Base-by-base conservation (phyloP, 92 coral and sea anemone genomes). In the Palythoa grandiflora region DNA sequence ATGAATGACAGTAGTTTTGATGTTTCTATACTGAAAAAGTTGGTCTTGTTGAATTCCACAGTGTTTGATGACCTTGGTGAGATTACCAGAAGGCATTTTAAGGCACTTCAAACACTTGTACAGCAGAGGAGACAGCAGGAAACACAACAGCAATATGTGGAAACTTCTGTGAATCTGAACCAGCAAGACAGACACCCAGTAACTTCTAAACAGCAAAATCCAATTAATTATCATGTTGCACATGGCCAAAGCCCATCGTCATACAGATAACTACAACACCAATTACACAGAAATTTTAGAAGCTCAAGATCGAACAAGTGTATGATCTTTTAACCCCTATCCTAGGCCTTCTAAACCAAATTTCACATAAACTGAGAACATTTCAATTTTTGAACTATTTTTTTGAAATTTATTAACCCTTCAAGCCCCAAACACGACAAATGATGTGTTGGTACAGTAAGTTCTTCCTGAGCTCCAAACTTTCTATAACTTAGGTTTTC, bases 21-120 rank as follows among this genome's bases (percentile, higher is more conserved):
- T 53, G 14, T 20, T 37, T 35, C 15, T 5, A 8, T 36, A 10
- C 68, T 13, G 15, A 48, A 19, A 28, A 20, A 53, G 4, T 12
- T 44, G 50, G 50, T 54, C 11, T 54, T 1, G 15, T 65, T 55
- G 12, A 51, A 16, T 14, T 51, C 60, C 44, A 53, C 66, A 96
- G 99, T 96, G 35, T 93, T 96, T 91, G 98, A 96, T 90, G 99
- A 96, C 92, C 85, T 96, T 40, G 98, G 96, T 44, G 99, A 96
- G 80, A 87, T 94, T 77, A 92, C 98, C 19, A 92, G 98, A 35
- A 93, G 98, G 17, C 99, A 96, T 73, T 96, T 96, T 83, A 95
- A 88, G 71, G 99, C 94, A 84, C 88, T 96, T 57, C 99, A 94
- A 79, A 92, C 94, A 10, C 74, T 96, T 50, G 90, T 91, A 50